Base-by-base conservation (phyloP, 2,888 invertebrate genomes). In the Lobophora halterata region DNA sequence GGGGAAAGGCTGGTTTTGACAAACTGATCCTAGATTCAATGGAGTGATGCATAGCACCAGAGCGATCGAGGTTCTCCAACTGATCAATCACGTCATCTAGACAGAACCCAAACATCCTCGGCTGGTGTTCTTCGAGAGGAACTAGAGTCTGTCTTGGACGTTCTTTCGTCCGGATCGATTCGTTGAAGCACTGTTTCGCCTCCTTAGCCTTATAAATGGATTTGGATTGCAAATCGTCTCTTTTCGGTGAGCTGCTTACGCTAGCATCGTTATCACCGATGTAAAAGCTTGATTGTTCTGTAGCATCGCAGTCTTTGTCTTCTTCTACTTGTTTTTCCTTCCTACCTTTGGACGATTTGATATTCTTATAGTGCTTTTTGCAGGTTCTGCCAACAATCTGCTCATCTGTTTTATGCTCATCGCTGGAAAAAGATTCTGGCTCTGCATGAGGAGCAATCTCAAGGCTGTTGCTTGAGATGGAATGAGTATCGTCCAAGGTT, bases 291-390 rank as follows among this genome's bases (percentile, higher is more conserved):
- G 73, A 65, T 0, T 40, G 26, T 49, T 81, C 80, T 0, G 80
- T 76, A 0, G 68, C 79, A 9, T 85, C 82, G 10, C 66, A 55
- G 24, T 83, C 83, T 49, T 82, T 82, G 3, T 74, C 64, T 14
- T 82, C 82, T 0, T 71, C 46, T 1, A 60, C 59, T 31, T 71
- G 64, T 18, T 69, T 76, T 32, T 65, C 66, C 14, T 71, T 73
- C 45, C 59, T 75, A 6, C 66, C 66, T 21, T 65, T 58, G 0
- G 83, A 81, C 0, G 71, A 77, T 41, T 86, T 86, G 17, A 82
- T 85, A 31, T 85, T 85, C 0, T 71, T 73, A 57, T 81, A 63
- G 44, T 86, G 85, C 35, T 85, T 85, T 52, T 85, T 85, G 48
- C 85, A 86, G 2, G 65, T 40, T 32, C 55, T 71, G 2, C 35